Evolutionary conservation across 2,797 vertebrate genomes (phyloP).

Genomic region (Scyliorhinus canicula): DNA sequence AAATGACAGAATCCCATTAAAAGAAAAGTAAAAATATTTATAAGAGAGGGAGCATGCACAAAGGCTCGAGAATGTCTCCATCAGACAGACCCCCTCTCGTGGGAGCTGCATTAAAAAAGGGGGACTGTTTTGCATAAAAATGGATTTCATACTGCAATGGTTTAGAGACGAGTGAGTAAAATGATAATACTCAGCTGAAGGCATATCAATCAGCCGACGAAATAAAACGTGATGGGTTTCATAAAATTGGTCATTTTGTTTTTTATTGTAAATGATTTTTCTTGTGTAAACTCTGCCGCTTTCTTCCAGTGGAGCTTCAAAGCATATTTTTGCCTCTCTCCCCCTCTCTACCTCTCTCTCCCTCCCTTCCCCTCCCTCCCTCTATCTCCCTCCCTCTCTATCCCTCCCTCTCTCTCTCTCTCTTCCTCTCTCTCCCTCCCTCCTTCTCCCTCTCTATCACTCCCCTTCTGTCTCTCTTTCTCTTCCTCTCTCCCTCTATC

Average conservation of each 20-base stretch:
- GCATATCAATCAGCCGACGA: conserved; percentile 39
- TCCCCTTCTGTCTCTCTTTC: too few species aligned
- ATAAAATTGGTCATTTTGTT: conserved; percentile 36
- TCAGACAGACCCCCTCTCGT: conserved; percentile 39
- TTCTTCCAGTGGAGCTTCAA: conserved; percentile 36
- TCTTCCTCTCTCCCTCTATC: background rate
- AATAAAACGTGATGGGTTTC: conserved; percentile 39
- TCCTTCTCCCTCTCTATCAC: too few species aligned
- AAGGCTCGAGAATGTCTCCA: conserved; percentile 40
- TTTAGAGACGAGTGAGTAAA: conserved; percentile 40
- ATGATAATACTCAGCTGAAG: background rate
- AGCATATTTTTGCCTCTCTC: too few species aligned
- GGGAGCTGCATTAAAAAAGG: conserved; percentile 46
- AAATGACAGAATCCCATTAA: conserved; percentile 34
- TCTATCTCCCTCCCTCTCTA: too few species aligned
- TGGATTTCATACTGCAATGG: conserved; percentile 42
- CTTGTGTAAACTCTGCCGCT: conserved; percentile 38
- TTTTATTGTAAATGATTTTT: conserved; percentile 35
- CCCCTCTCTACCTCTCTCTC: too few species aligned
- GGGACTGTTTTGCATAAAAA: conserved; percentile 48
- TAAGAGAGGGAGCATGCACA: conserved; percentile 37
- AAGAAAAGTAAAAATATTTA: conserved; percentile 34
- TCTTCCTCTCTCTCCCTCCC: background rate
- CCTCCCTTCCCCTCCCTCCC: too few species aligned
- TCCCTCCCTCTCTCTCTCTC: background rate